Percentiles rank a stretch among this genome's conserved stretches.
Evolutionary conservation across 2,888 invertebrate species (phyloP).

Genomic region (Nesidiocoris tenuis): DNA sequence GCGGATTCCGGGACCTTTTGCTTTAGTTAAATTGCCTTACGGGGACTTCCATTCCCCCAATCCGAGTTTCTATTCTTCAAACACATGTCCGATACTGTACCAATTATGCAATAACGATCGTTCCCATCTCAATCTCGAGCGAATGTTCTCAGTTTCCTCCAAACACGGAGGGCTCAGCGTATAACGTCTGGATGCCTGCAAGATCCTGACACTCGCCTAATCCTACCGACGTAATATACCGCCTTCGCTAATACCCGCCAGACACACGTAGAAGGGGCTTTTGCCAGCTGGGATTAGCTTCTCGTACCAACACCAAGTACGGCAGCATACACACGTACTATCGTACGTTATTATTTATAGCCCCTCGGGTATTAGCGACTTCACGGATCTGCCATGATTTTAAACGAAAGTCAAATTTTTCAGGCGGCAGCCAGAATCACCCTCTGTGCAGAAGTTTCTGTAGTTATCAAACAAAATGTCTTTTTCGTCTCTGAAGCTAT

Average conservation of each 20-base stretch:
- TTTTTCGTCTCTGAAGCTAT: no score
- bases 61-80: no score
- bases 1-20: not conserved
- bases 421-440: no score
- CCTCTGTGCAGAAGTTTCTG: no score
- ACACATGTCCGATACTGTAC: no score
- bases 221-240: slow-evolving; percentile 29
- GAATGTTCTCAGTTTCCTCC: no score
- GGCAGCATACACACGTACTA: not conserved
- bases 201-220: slow-evolving; percentile 18
- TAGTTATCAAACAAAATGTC: no score
- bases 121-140: no score
- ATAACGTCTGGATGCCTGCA: not conserved
- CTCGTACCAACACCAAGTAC: not conserved
- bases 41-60: no score
- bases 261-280: not conserved
- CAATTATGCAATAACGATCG: no score
- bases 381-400: not conserved
- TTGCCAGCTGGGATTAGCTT: not conserved
- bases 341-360: not conserved
- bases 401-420: not conserved
- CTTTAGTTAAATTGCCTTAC: not conserved
- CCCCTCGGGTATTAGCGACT: not conserved
- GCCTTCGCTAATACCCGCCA: slow-evolving; percentile 9
- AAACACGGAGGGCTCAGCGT: no score